A percentile compares a stretch with the other conserved stretches of the same genome.
Evolutionary conservation across 2,888 invertebrate species (phyloP).

Genomic region (Clitarchus hookeri): DNA sequence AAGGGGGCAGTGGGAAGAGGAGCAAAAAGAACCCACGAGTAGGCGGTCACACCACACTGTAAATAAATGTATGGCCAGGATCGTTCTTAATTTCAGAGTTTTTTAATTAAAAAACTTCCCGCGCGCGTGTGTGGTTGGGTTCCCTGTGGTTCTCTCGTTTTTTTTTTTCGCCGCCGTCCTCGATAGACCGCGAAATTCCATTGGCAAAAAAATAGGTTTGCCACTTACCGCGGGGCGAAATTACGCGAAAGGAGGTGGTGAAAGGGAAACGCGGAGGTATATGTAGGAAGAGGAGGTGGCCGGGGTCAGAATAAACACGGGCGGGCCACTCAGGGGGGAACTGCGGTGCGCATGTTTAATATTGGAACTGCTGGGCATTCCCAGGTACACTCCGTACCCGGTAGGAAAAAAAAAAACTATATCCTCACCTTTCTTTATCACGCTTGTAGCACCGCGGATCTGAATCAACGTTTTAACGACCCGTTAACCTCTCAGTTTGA

Average conservation of each 20-base stretch:
- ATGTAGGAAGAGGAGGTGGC: neutral
- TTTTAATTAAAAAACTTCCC: slow-evolving; percentile 8
- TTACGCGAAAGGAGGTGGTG: neutral
- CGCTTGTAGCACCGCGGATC: too few species aligned
- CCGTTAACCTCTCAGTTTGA: too few species aligned
- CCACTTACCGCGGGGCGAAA: slow-evolving; percentile 2
- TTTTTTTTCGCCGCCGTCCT: neutral
- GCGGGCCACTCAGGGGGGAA: neutral
- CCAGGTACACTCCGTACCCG: neutral
- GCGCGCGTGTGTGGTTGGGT: neutral
- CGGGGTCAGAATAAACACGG: neutral
- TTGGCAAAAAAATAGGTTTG: neutral
- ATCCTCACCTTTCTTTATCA: too few species aligned
- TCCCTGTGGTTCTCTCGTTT: neutral
- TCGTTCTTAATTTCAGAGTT: slow-evolving; percentile 14
- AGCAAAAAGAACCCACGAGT: neutral
- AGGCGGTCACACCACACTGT: neutral
- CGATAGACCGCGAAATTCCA: slow-evolving; percentile 1
- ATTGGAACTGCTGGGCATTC: neutral
- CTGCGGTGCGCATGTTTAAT: neutral
- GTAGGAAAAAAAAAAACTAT: neutral
- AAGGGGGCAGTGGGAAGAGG: neutral
- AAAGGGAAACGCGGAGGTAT: neutral
- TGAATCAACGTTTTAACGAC: too few species aligned
- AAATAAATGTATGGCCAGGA: slow-evolving; percentile 7